Evolutionary conservation across 2,888 invertebrate genomes (phyloP).

Genomic region (Aromia moschata): DNA sequence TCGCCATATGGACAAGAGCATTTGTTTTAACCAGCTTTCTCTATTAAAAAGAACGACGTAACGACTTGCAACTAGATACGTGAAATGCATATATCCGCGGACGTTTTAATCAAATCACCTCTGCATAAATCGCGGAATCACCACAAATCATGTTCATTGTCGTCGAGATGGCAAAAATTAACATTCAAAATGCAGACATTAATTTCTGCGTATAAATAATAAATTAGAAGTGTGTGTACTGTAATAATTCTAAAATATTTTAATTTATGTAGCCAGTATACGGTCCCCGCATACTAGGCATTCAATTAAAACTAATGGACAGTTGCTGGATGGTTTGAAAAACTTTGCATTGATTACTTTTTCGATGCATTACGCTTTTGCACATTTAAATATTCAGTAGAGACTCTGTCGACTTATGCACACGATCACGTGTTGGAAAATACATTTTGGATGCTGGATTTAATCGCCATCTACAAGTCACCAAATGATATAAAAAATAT

Average conservation of each 20-base stretch:
- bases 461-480: too few species aligned
- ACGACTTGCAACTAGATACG: slow-evolving; percentile 10
- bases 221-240: slow-evolving; percentile 36
- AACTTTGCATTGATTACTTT: background rate
- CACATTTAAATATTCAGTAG: background rate
- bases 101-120: slow-evolving; percentile 18
- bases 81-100: slow-evolving; percentile 10
- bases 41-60: slow-evolving; percentile 17
- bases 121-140: slow-evolving; percentile 18
- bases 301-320: slow-evolving; percentile 14
- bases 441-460: too few species aligned
- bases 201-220: slow-evolving; percentile 36
- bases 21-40: slow-evolving; percentile 21
- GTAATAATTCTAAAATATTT: slow-evolving; percentile 37
- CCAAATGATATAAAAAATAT: too few species aligned
- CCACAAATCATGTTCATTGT: slow-evolving; percentile 34
- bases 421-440: background rate
- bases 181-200: slow-evolving; percentile 32
- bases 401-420: too few species aligned
- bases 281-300: background rate
- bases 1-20: slow-evolving; percentile 6
- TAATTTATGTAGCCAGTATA: slow-evolving; percentile 33
- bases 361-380: background rate
- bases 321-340: background rate
- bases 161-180: slow-evolving; percentile 31